Conservation (phyloP, 2,888 invertebrate species). For the Shargacucullia verbasci region DNA sequence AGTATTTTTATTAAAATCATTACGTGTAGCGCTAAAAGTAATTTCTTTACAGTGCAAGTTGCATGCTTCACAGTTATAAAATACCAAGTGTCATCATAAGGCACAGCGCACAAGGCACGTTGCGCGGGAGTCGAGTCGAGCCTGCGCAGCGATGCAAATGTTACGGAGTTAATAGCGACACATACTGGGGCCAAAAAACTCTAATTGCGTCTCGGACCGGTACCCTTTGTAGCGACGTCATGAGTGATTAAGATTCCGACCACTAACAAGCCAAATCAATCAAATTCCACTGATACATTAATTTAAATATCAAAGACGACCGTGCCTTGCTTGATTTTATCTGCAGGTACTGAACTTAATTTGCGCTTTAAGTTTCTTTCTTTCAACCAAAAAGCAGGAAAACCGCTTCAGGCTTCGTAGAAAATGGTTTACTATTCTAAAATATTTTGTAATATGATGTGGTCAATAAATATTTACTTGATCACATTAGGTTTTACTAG, state of each 20-base stretch:
- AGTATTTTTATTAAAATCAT: too few species aligned
- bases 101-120: constrained; percentile 51
- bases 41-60: constrained; percentile 25
- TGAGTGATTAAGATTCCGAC: constrained; percentile 53
- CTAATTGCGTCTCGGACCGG: constrained; percentile 61
- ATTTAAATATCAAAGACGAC: constrained; percentile 56
- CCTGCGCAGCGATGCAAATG: constrained; percentile 66
- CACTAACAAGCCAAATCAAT: constrained; percentile 62
- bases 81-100: constrained; percentile 57
- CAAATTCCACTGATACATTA: constrained; percentile 57
- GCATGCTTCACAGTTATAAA: constrained; percentile 61
- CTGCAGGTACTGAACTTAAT: constrained; percentile 32
- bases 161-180: constrained; percentile 60
- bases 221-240: constrained; percentile 55
- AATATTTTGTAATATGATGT: constrained; percentile 11
- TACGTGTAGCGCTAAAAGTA: constrained; percentile 11
- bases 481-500: constrained; percentile 12
- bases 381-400: neutral
- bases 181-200: constrained; percentile 58
- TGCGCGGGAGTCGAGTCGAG: constrained; percentile 44
- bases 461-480: constrained; percentile 16
- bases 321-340: constrained; percentile 27
- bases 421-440: neutral
- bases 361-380: constrained; percentile 12
- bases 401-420: neutral